These are phyloP conservation scores for Archivesica marissinica DNA, from an alignment of 1,140 invertebrate species.

Conservation along the genomic window DNA sequence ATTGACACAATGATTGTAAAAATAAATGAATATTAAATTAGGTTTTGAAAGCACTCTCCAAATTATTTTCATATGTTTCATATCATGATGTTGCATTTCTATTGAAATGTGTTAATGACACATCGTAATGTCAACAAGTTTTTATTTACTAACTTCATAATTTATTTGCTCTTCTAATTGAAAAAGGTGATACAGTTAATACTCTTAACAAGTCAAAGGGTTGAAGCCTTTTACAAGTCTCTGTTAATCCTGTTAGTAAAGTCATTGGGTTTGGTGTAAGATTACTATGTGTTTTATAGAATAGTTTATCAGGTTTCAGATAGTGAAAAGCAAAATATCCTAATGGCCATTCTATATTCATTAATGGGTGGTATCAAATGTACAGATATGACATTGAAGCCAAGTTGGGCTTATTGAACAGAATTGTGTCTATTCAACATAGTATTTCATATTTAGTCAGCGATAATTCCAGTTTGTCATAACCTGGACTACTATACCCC, in stretches of 20 bases:
- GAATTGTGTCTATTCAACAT: not conserved
- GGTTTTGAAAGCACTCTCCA: too few species aligned
- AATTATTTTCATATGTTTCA: not conserved
- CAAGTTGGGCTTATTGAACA: not conserved
- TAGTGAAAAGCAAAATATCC: not conserved
- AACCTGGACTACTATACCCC: too few species aligned
- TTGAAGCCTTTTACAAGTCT: not conserved
- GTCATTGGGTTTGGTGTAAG: not conserved
- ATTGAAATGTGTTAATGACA: not conserved
- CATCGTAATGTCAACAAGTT: too few species aligned
- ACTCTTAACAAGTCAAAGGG: not conserved
- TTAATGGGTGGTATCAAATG: not conserved
- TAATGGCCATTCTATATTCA: not conserved
- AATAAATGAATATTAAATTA: not conserved
- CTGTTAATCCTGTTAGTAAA: conserved; percentile 13
- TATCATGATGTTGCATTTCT: conserved; percentile 10
- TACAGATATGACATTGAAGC: not conserved
- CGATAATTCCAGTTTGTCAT: not conserved
- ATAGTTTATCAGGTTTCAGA: not conserved
- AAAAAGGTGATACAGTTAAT: conserved; percentile 39
- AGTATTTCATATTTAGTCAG: not conserved
- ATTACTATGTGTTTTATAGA: not conserved
- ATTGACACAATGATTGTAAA: not conserved
- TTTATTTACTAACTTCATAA: conserved; percentile 27
- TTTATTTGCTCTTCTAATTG: conserved; percentile 48